Conservation (phyloP, 2,113 vertebrate genomes). For the Megalops atlanticus region DNA sequence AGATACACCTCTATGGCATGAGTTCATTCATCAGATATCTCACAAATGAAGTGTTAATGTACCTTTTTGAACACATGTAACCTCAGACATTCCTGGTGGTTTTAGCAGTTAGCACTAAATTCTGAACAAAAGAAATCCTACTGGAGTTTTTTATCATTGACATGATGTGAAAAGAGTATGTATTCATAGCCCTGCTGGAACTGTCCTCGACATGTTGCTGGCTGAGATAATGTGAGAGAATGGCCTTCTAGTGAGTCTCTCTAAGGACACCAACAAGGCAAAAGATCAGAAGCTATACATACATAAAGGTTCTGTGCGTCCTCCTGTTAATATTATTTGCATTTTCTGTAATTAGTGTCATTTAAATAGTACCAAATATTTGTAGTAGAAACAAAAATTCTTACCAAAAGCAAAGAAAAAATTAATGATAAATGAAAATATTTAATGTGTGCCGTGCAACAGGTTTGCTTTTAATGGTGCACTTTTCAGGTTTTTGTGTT, state of each 20-base stretch:
- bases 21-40: slow-evolving; percentile 60
- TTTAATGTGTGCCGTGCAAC: no score
- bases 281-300: slow-evolving; percentile 94
- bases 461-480: slow-evolving; percentile 60
- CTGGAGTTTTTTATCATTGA: slow-evolving; percentile 41
- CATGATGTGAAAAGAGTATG: slow-evolving; percentile 69
- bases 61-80: slow-evolving; percentile 56
- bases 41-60: slow-evolving; percentile 56
- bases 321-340: slow-evolving; percentile 81
- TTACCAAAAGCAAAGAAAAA: slow-evolving; percentile 52
- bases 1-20: slow-evolving; percentile 67
- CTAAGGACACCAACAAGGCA: slow-evolving; percentile 92
- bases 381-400: slow-evolving; percentile 59
- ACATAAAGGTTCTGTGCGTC: slow-evolving; percentile 93
- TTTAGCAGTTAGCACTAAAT: not conserved
- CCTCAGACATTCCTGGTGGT: slow-evolving; percentile 58
- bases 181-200: slow-evolving; percentile 90
- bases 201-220: slow-evolving; percentile 92
- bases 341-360: slow-evolving; percentile 90
- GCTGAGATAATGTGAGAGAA: slow-evolving; percentile 92
- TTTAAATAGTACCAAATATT: slow-evolving; percentile 75
- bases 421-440: no score
- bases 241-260: slow-evolving; percentile 88
- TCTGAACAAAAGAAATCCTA: not conserved
- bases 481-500: slow-evolving; percentile 85